phyloP scores from a whole-genome alignment of 2,113 vertebrate genomes.

The Stomatorhinus ivindoensis region DNA sequence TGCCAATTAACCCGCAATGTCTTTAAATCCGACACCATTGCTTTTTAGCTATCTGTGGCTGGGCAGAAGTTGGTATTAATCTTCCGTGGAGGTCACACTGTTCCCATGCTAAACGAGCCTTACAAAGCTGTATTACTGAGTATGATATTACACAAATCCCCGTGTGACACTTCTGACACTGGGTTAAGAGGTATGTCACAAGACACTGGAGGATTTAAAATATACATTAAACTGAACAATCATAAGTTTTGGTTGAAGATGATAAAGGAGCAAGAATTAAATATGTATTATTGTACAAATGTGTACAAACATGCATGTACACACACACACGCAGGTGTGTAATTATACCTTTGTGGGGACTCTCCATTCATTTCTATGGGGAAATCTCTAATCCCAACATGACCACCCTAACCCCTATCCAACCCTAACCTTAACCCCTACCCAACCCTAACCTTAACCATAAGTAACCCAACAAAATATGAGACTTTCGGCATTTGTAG shows the following conservation, averaged over 20 bases:
- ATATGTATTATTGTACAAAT: neutral
- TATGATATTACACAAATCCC: conserved; percentile 25
- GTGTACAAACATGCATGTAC: neutral
- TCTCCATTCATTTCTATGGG: too few species aligned
- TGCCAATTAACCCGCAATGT: conserved; percentile 24
- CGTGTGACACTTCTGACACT: conserved; percentile 9
- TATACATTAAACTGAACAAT: neutral
- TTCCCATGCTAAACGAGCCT: conserved; percentile 18
- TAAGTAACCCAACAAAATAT: too few species aligned
- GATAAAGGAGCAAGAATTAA: neutral
- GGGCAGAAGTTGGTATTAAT: conserved; percentile 21
- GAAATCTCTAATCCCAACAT: too few species aligned
- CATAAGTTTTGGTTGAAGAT: neutral
- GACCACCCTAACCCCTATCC: too few species aligned
- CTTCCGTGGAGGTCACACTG: conserved; percentile 26
- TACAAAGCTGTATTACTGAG: conserved; percentile 10
- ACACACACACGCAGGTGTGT: neutral
- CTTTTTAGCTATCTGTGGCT: conserved; percentile 14
- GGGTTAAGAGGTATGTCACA: neutral
- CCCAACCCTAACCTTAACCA: too few species aligned
- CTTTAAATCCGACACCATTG: conserved; percentile 19
- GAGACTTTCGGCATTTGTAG: too few species aligned
- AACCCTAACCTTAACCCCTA: too few species aligned
- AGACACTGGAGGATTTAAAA: neutral
- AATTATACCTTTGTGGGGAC: too few species aligned